Percentiles rank a stretch among this genome's conserved stretches.
These are phyloP conservation scores for Ochotona curzoniae DNA, from an alignment of 2,113 vertebrate genomes.

Conservation along the genomic window DNA sequence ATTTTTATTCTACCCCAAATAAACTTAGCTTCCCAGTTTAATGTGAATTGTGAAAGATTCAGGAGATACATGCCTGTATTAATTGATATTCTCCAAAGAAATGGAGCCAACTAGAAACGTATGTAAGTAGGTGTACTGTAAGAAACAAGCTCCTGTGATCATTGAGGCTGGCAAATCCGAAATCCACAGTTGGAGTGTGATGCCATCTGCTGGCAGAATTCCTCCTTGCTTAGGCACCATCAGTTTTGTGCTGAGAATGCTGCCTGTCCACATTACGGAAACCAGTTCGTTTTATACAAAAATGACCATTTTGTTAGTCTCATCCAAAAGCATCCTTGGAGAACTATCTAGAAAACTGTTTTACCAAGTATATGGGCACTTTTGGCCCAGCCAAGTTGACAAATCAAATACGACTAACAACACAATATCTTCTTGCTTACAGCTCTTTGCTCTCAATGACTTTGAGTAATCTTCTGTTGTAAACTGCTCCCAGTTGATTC, in stretches of 20 bases:
- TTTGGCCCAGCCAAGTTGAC: background rate
- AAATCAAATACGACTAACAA: conserved; percentile 12
- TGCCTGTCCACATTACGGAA: background rate
- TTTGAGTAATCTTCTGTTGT: background rate
- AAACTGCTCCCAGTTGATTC: background rate
- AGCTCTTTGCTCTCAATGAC: background rate
- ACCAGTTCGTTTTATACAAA: background rate
- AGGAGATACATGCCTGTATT: background rate
- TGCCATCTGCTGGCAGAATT: background rate
- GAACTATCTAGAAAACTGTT: background rate
- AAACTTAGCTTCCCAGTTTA: background rate
- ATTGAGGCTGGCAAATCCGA: background rate
- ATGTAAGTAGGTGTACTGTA: background rate
- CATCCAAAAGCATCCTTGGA: background rate
- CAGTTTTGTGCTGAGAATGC: background rate
- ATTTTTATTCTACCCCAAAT: background rate
- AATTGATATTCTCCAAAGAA: background rate
- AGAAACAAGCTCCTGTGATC: background rate
- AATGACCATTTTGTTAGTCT: background rate
- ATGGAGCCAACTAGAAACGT: background rate
- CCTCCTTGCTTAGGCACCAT: background rate
- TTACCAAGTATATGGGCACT: background rate
- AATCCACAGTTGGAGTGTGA: background rate
- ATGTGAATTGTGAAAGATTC: background rate
- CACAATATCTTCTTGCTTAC: background rate